These are phyloP conservation scores for Epinephelus moara DNA, from an alignment of 2,113 vertebrate genomes.

Conservation along the genomic window DNA sequence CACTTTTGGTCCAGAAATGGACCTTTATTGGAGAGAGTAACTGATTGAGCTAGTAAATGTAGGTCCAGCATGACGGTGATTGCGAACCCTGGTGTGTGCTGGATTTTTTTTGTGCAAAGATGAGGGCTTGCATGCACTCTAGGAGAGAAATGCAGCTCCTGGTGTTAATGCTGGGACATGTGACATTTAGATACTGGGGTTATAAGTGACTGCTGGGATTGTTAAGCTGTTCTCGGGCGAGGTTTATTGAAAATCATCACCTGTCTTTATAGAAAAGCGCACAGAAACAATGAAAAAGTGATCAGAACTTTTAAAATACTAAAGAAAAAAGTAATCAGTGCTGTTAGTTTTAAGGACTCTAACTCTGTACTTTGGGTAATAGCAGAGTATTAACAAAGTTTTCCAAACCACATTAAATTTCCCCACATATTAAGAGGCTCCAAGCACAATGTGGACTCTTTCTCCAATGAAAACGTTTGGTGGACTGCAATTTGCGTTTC, in stretches of 20 bases:
- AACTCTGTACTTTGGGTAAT: slow-evolving; percentile 5
- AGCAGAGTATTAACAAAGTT: slow-evolving; percentile 21
- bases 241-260: slow-evolving; percentile 45
- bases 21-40: slow-evolving; percentile 85
- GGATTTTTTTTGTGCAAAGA: slow-evolving; percentile 56
- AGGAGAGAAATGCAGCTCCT: slow-evolving; percentile 49
- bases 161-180: slow-evolving; percentile 42
- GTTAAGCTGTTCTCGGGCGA: background rate
- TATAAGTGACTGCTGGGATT: slow-evolving; percentile 19
- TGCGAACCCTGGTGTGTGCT: slow-evolving; percentile 58
- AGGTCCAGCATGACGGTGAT: slow-evolving; percentile 64
- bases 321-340: slow-evolving; percentile 17
- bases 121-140: slow-evolving; percentile 40
- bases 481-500: background rate
- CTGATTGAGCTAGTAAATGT: slow-evolving; percentile 86
- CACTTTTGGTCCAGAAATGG: slow-evolving; percentile 85
- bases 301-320: slow-evolving; percentile 20
- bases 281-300: slow-evolving; percentile 21
- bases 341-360: slow-evolving; percentile 14
- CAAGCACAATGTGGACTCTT: background rate
- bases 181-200: slow-evolving; percentile 43
- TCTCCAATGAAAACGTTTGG: background rate
- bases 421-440: background rate
- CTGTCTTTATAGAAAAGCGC: slow-evolving; percentile 33
- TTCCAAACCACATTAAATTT: background rate